Evolutionary conservation across 2,797 vertebrate genomes (phyloP).

Genomic region (Protonibea diacanthus): DNA sequence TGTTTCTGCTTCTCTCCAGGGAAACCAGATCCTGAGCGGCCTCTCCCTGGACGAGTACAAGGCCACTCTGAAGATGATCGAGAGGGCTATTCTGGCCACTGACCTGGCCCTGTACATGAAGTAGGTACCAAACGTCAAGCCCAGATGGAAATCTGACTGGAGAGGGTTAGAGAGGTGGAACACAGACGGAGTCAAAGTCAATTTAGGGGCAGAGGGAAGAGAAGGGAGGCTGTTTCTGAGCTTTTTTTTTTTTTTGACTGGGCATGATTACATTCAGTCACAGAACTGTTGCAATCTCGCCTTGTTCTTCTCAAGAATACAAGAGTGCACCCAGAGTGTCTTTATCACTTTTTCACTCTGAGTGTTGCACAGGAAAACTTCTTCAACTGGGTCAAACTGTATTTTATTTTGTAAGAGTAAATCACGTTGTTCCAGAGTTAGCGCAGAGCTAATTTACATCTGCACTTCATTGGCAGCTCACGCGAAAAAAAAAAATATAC

Average conservation of each 20-base stretch:
- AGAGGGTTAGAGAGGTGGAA: constrained; percentile 9
- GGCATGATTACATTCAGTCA: not conserved
- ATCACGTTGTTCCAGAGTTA: not conserved
- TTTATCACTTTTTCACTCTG: not conserved
- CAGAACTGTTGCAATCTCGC: not conserved
- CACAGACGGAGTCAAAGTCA: not conserved
- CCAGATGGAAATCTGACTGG: constrained; percentile 55
- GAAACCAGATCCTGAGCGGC: constrained; percentile 95
- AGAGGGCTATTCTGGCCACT: constrained; percentile 96
- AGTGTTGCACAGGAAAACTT: too few relatives aligned
- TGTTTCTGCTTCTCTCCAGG: constrained; percentile 78
- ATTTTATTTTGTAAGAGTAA: not conserved
- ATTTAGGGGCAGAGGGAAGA: not conserved
- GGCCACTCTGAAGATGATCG: constrained; percentile 94
- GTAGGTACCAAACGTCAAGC: constrained; percentile 86
- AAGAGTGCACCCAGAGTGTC: not conserved
- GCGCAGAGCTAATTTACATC: not conserved
- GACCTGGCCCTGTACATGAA: constrained; percentile 97
- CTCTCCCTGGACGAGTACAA: constrained; percentile 97
- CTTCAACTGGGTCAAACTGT: not conserved
- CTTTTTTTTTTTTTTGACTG: not conserved
- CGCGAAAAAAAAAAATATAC: too few relatives aligned
- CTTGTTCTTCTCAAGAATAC: not conserved
- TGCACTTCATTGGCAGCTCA: too few relatives aligned
- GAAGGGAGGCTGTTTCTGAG: not conserved